A percentile compares a stretch with the other conserved stretches of the same genome.
Evolutionary conservation across 1,140 invertebrate genomes (phyloP).

Genomic region (Drosophila kikkawai): DNA sequence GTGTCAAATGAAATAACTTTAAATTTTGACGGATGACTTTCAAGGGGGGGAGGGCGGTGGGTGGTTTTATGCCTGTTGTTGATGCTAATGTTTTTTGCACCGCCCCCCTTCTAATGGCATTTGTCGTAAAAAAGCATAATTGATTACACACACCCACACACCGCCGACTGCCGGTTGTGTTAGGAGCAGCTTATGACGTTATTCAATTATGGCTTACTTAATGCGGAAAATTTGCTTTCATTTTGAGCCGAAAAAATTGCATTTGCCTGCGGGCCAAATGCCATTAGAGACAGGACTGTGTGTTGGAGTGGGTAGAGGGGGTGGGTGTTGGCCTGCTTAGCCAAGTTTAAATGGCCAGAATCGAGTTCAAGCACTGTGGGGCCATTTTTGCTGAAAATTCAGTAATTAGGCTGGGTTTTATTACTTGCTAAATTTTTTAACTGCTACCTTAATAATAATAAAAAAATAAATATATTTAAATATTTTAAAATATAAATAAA

Average conservation of each 20-base stretch:
- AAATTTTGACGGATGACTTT: constrained; percentile 42
- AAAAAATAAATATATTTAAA: no score
- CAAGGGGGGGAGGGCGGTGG: background rate
- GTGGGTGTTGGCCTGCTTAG: background rate
- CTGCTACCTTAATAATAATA: background rate
- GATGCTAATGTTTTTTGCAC: constrained; percentile 41
- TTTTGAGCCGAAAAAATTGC: constrained; percentile 56
- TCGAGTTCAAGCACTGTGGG: constrained; percentile 5
- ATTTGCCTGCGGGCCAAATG: constrained; percentile 69
- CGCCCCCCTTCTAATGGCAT: constrained; percentile 36
- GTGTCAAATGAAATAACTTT: constrained; percentile 30
- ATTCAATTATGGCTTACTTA: constrained; percentile 77
- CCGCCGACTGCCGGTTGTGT: constrained; percentile 26
- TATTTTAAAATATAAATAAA: no score
- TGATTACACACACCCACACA: constrained; percentile 56
- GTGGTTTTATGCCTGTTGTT: constrained; percentile 23
- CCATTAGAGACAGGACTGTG: constrained; percentile 50
- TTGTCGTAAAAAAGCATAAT: constrained; percentile 78
- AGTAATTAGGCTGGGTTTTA: background rate
- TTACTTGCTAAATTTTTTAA: background rate
- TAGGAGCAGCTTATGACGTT: constrained; percentile 62
- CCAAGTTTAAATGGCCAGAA: constrained; percentile 41
- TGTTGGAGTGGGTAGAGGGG: background rate
- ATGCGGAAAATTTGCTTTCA: constrained; percentile 71
- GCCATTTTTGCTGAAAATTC: background rate